Evolutionary conservation across 2,797 vertebrate genomes (phyloP), one percentile per base, ranked within the genome.

Genomic region (Schizothorax lantsangensis): DNA sequence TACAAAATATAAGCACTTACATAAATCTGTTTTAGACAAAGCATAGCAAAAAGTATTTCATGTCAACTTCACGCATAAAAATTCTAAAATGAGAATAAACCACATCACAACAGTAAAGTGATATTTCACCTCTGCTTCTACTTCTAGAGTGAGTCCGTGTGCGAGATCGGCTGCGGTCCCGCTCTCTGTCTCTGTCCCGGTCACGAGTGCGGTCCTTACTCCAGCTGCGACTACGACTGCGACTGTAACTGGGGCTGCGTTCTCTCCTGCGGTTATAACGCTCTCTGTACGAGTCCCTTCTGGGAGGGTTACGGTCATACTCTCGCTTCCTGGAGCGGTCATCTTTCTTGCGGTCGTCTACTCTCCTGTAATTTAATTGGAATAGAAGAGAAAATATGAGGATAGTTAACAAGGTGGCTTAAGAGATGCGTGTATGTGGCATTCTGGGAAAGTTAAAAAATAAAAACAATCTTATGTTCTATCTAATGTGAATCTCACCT

Each of bases 301-400:
- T 95, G 52, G 96, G 97, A 21, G 95, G 96, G 89, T 95, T 96
- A 83, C 98, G 95, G 57, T 99, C 98, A 86, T 99, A 99, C 75
- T 99, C 98, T 89, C 98, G 95, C 93, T 99, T 99, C 11, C 98
- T 96, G 89, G 97, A 96, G 72, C 98, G 98, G 81, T 99, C 98
- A 5, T 99, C 98, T 91, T 98, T 97, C 87, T 98, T 99, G 45
- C 98, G 97, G 84, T 99, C 98, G 91, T 99, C 98, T 2, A 95
- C 96, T 93, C 97, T 97, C 93, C 98, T 99, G 11, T 49, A 21
- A 52, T 36, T 78, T 38, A 0, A 49, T 66, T 75, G 17, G 5
- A 26, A 64, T 15, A 30, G 5, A 36, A 66, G 15, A 74, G 5
- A 30, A 38, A 49, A 33, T 5, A 6, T 26, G 12, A 54, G 14